phyloP scores from a whole-genome alignment of 2,797 vertebrate species.

The Pangasius krempfi region DNA sequence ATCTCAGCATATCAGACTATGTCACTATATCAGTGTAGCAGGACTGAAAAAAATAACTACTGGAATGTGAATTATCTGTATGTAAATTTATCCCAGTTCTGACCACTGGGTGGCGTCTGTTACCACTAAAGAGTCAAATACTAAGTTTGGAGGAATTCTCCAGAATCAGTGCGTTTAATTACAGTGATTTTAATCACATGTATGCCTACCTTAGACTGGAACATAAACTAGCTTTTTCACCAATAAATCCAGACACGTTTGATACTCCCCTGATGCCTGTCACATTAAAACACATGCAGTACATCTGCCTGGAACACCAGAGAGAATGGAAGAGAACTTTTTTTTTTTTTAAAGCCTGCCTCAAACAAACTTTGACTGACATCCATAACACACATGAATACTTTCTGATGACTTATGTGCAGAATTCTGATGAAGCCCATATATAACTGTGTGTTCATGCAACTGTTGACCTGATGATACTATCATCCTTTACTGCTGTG shows the following conservation, averaged over 20 bases:
- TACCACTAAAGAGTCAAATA: conserved; percentile 34
- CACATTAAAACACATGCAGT: conserved; percentile 25
- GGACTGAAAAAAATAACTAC: background rate
- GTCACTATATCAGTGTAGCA: background rate
- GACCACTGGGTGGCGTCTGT: conserved; percentile 59
- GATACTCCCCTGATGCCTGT: background rate
- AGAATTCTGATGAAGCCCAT: conserved; percentile 7
- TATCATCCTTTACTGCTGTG: conserved; percentile 20
- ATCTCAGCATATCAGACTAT: background rate
- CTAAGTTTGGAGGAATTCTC: background rate
- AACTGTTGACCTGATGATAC: conserved; percentile 41
- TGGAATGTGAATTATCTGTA: background rate
- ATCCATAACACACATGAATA: conserved; percentile 29
- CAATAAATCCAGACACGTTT: background rate
- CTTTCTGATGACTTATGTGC: background rate
- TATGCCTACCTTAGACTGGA: background rate
- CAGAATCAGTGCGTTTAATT: background rate
- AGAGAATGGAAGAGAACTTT: conserved; percentile 1
- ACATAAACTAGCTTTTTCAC: background rate
- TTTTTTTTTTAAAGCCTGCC: conserved; percentile 50
- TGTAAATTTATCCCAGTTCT: conserved; percentile 18
- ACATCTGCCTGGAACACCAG: background rate
- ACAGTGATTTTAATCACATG: background rate
- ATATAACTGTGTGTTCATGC: conserved; percentile 34
- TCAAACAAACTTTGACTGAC: conserved; percentile 59